phyloP scores from a whole-genome alignment of 2,113 vertebrate species.

The Petaurus breviceps region DNA sequence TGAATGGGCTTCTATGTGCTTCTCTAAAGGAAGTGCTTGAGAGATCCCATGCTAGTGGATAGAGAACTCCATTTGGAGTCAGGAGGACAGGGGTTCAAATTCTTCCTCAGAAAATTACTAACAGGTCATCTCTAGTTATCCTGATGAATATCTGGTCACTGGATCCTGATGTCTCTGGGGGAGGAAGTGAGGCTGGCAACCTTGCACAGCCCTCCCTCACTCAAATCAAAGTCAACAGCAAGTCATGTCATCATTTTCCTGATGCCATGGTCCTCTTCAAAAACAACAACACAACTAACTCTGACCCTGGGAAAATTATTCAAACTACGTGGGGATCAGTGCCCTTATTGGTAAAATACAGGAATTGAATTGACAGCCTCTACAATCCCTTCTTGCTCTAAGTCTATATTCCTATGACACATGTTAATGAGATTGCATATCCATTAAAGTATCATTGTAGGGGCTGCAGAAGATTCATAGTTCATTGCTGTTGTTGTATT shows the following conservation, averaged over 20 bases:
- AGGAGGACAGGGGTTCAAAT: neutral
- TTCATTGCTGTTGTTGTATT: too few relatives aligned
- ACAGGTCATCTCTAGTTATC: too few relatives aligned
- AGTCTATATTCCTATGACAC: neutral
- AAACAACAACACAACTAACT: neutral
- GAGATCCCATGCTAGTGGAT: neutral
- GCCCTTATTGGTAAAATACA: neutral
- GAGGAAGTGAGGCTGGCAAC: too few relatives aligned
- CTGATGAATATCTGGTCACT: too few relatives aligned
- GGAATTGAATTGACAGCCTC: neutral
- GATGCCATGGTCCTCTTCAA: too few relatives aligned
- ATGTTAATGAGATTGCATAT: neutral
- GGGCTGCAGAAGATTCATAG: neutral
- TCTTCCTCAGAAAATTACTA: neutral
- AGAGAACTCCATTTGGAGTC: neutral
- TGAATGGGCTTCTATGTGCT: neutral
- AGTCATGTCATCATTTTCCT: too few relatives aligned
- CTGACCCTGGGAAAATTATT: neutral
- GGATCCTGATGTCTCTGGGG: too few relatives aligned
- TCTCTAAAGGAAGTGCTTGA: neutral
- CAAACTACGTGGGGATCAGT: neutral
- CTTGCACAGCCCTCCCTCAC: too few relatives aligned
- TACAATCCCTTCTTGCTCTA: neutral
- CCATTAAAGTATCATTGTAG: neutral
- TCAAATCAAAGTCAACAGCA: too few relatives aligned